These are phyloP conservation scores for Brachypalpus laphriformis DNA, from an alignment of 2,888 invertebrate species.

Conservation along the genomic window DNA sequence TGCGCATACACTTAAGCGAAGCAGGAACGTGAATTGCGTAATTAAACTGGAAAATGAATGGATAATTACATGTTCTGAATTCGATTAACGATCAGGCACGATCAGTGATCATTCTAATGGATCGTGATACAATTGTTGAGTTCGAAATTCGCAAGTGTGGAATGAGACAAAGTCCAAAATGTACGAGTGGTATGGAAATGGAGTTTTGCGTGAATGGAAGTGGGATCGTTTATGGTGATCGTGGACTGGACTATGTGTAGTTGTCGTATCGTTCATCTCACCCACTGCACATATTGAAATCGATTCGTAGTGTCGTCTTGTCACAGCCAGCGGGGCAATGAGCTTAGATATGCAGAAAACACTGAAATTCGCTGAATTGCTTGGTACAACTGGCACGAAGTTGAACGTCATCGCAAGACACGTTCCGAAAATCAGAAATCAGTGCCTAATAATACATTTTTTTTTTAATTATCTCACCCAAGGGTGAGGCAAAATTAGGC, in stretches of 20 bases:
- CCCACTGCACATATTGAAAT: too few species aligned
- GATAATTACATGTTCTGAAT: conserved; percentile 68
- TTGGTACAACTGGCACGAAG: not conserved
- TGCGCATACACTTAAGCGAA: conserved; percentile 32
- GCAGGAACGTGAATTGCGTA: conserved; percentile 60
- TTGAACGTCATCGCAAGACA: not conserved
- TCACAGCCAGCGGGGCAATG: too few species aligned
- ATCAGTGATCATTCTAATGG: conserved; percentile 43
- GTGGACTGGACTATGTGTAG: too few species aligned
- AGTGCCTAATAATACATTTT: too few species aligned
- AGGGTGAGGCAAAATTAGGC: too few species aligned
- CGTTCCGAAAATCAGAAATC: too few species aligned
- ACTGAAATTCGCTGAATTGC: not conserved
- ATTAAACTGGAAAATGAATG: conserved; percentile 62
- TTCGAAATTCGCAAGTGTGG: conserved; percentile 18
- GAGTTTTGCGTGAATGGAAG: not conserved
- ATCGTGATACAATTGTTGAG: conserved; percentile 47
- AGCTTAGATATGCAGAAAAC: not conserved
- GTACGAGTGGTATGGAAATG: not conserved
- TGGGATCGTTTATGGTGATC: not conserved
- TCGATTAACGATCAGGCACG: conserved; percentile 28
- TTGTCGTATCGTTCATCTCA: too few species aligned
- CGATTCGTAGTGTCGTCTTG: too few species aligned
- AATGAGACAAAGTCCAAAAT: not conserved
- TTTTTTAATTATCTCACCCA: too few species aligned